Evolutionary conservation across 2,888 invertebrate genomes (phyloP), one percentile per base, ranked within the genome.

Genomic region (Drosophila maculinotata): DNA sequence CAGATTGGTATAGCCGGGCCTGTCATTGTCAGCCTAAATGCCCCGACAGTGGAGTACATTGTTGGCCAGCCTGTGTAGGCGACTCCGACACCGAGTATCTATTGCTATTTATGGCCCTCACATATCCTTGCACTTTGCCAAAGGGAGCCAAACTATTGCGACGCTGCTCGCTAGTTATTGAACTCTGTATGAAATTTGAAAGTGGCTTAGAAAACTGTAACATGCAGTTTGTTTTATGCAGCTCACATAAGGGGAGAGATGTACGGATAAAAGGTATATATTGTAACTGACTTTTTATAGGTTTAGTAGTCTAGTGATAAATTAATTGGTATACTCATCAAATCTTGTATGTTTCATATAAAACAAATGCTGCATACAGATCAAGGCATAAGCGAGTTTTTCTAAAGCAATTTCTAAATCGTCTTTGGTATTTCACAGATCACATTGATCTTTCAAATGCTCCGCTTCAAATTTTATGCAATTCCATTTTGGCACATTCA

Each of bases 1-100:
- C 56, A 74, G 56, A 71, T 38, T 45, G 30, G 31, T 17, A 20
- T 9, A 10, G 25, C 62, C 69, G 31, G 31, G 52, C 57, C 59
- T 76, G 82, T 83, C 81, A 87, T 83, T 88, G 87, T 87, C 87
- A 76, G 81, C 62, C 87, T 72, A 87, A 87, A 85, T 83, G 87
- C 79, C 63, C 59, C 69, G 79, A 67, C 74, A 80, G 69, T 66
- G 74, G 69, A 87, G 88, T 88, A 72, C 77, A 87, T 88, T 75
- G 77, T 71, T 70, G 79, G 75, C 67, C 66, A 36, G 60, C 26
- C 53, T 53, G 48, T 48, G 65, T 17, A 42, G 54, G 44, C 38
- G 52, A 31, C 54, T 51, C 17, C 2, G 2, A 12, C 17, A 60
- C 42, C 51, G 47, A 67, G 74, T 57, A 57, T 66, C 70, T 69